Conservation (phyloP, 2,888 invertebrate genomes). For the Amblyjoppa fuscipennis region DNA sequence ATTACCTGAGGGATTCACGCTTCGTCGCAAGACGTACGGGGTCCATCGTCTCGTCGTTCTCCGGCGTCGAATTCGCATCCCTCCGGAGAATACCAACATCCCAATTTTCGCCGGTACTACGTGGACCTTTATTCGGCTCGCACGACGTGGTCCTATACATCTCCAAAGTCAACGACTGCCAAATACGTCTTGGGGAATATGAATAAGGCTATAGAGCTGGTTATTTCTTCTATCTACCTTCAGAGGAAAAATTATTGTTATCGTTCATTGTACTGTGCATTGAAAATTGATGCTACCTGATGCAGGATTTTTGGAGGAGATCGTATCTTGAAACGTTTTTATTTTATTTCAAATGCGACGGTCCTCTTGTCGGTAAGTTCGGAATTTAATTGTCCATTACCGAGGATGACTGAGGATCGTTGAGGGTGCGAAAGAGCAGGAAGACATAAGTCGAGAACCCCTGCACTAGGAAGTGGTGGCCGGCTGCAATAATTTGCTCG, state of each 20-base stretch:
- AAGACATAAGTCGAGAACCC: slow-evolving; percentile 57
- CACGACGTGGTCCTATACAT: slow-evolving; percentile 6
- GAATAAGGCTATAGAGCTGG: slow-evolving; percentile 1
- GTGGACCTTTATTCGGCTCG: slow-evolving; percentile 20
- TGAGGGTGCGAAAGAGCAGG: neutral
- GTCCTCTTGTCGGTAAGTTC: neutral
- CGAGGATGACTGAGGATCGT: neutral
- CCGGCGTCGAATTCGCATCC: slow-evolving; percentile 24
- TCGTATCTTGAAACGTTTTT: neutral
- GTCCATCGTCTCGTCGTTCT: slow-evolving; percentile 11
- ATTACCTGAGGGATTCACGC: slow-evolving; percentile 49
- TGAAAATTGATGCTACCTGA: neutral
- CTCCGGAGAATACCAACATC: slow-evolving; percentile 28
- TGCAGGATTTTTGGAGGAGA: neutral
- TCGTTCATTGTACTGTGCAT: neutral
- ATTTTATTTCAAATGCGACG: neutral
- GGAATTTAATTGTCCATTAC: neutral
- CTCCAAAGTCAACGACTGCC: neutral
- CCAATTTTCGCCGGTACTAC: slow-evolving; percentile 20
- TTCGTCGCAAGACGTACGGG: slow-evolving; percentile 33
- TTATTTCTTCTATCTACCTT: neutral
- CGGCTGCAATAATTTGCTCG: slow-evolving; percentile 82
- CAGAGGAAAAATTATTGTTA: neutral
- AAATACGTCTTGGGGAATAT: neutral
- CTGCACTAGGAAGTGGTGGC: slow-evolving; percentile 72